Evolutionary conservation across 2,888 invertebrate species (phyloP).

Genomic region (Xestia rhomboidea): DNA sequence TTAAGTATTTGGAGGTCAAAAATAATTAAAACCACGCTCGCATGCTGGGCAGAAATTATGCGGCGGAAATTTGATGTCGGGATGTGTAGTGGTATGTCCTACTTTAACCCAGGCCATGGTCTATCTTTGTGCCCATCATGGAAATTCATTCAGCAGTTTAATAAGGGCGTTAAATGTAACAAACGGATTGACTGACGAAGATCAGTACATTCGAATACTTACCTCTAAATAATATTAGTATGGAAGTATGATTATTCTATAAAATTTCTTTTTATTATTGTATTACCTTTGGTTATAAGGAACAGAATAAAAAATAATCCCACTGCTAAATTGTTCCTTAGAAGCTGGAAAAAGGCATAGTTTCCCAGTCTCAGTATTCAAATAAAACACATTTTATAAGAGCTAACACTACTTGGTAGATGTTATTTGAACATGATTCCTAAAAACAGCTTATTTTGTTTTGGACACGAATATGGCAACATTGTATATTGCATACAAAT

Average conservation of each 20-base stretch:
- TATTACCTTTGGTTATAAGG: neutral
- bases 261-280: neutral
- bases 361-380: neutral
- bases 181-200: neutral
- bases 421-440: neutral
- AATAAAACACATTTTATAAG: neutral
- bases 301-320: neutral
- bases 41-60: neutral
- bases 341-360: too few relatives aligned
- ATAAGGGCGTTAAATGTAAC: neutral
- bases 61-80: neutral
- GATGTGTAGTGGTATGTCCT: neutral
- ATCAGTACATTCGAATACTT: too few relatives aligned
- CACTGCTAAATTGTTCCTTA: too few relatives aligned
- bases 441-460: neutral
- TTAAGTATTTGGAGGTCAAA: neutral
- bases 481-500: conserved; percentile 38
- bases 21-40: neutral
- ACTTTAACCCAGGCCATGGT: too few relatives aligned
- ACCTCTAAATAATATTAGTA: neutral
- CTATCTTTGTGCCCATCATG: neutral
- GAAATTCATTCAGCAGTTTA: neutral
- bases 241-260: neutral
- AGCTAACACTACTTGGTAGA: neutral
- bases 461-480: conserved; percentile 33